Evolutionary conservation across 2,113 vertebrate genomes (phyloP).

Genomic region (Copsychus sechellarum): DNA sequence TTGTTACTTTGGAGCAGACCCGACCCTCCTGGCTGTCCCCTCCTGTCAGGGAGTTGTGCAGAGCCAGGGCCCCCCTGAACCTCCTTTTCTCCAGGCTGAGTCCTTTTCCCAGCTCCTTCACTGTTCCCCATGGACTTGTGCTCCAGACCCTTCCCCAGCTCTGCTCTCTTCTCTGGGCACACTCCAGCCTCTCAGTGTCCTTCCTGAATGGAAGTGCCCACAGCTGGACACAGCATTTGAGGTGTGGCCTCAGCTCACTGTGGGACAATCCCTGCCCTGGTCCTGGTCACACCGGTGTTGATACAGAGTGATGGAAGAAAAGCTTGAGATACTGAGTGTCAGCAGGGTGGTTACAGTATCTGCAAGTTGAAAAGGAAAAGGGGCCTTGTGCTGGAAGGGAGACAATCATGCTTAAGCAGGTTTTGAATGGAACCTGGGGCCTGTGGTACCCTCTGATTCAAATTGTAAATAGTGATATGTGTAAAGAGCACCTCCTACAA

Average conservation of each 20-base stretch:
- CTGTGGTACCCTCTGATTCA: neutral
- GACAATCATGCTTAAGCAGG: neutral
- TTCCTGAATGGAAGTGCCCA: neutral
- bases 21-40: neutral
- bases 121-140: neutral
- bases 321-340: neutral
- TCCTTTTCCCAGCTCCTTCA: neutral
- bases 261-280: neutral
- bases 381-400: neutral
- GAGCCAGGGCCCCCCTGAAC: neutral
- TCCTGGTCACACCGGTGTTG: rapidly evolving
- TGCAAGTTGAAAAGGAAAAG: neutral
- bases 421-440: neutral
- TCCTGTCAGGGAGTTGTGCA: neutral
- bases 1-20: neutral
- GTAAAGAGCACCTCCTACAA: neutral
- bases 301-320: neutral
- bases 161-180: rapidly evolving
- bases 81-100: neutral
- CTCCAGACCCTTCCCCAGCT: neutral
- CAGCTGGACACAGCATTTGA: neutral
- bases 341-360: neutral
- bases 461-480: neutral
- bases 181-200: rapidly evolving
- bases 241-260: neutral